Evolutionary conservation across 1,140 invertebrate genomes (phyloP).

Genomic region (Papilio glaucus): DNA sequence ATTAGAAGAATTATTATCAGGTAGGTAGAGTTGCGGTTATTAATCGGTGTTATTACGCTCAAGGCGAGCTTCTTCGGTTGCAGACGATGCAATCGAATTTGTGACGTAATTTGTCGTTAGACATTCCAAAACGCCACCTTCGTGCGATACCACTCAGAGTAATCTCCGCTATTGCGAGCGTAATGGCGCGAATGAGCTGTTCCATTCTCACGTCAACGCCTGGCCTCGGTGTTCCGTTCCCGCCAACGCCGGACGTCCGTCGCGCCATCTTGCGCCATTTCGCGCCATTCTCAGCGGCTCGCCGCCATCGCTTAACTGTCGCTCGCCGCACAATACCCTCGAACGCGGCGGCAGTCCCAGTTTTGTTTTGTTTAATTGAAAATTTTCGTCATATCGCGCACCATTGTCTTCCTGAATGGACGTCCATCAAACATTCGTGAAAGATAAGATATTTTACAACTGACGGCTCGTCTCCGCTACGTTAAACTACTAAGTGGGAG

Average conservation of each 20-base stretch:
- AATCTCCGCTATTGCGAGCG: constrained; percentile 59
- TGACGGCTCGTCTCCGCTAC: background rate
- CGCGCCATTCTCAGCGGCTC: constrained; percentile 47
- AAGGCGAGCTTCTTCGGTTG: background rate
- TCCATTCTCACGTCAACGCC: constrained; percentile 51
- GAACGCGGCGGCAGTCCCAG: constrained; percentile 45
- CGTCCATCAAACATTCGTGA: constrained; percentile 44
- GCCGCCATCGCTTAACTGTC: constrained; percentile 55
- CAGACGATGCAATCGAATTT: constrained; percentile 30
- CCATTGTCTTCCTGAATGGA: constrained; percentile 61
- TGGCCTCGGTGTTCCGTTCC: constrained; percentile 36
- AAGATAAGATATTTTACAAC: constrained; percentile 42
- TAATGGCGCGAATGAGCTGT: constrained; percentile 58
- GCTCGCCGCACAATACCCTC: constrained; percentile 62
- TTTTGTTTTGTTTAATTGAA: constrained; percentile 78
- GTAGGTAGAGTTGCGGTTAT: background rate
- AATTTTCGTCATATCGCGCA: constrained; percentile 68
- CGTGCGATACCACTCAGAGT: constrained; percentile 56
- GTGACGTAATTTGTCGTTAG: constrained; percentile 52
- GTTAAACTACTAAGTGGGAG: background rate
- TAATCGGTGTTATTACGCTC: background rate
- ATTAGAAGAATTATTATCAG: background rate
- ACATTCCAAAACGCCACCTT: constrained; percentile 51
- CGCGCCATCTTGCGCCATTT: constrained; percentile 40
- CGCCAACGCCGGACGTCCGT: constrained; percentile 56